phyloP scores from a whole-genome alignment of 2,888 invertebrate genomes.

The Carpatolechia fugitivella region DNA sequence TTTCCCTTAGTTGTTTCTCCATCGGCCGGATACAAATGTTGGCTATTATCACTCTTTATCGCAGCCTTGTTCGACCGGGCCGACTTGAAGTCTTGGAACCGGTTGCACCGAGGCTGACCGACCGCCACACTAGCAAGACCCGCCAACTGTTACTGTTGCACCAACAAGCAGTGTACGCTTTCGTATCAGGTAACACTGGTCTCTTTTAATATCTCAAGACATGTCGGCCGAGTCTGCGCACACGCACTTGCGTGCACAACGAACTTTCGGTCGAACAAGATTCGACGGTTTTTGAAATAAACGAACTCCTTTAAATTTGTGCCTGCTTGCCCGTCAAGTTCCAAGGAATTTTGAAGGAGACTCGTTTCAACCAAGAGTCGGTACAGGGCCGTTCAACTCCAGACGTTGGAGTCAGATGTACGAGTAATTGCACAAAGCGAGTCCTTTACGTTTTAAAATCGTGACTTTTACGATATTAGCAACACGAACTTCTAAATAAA shows the following conservation, averaged over 20 bases:
- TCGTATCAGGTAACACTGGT: slow-evolving; percentile 30
- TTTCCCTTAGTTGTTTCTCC: slow-evolving; percentile 27
- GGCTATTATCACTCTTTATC: slow-evolving; percentile 53
- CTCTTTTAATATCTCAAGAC: slow-evolving; percentile 20
- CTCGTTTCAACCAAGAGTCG: not conserved
- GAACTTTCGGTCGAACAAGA: slow-evolving; percentile 27
- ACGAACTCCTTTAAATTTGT: slow-evolving; percentile 25
- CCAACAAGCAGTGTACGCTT: not conserved
- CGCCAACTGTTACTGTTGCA: not conserved
- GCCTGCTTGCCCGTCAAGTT: slow-evolving; percentile 12
- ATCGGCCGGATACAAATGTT: slow-evolving; percentile 40
- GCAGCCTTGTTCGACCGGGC: slow-evolving; percentile 47
- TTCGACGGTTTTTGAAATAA: slow-evolving; percentile 28
- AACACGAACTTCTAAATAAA: no score
- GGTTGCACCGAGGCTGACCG: slow-evolving; percentile 56
- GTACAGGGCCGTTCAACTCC: slow-evolving; percentile 7
- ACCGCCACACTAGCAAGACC: slow-evolving; percentile 30
- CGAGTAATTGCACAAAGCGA: not conserved
- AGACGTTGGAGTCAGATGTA: not conserved
- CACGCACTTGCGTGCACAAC: slow-evolving; percentile 27
- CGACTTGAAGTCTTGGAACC: slow-evolving; percentile 48
- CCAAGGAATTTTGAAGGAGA: slow-evolving; percentile 11
- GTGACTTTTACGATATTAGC: no score
- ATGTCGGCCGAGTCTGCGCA: slow-evolving; percentile 19
- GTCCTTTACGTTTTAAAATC: not conserved